Evolutionary conservation across 2,888 invertebrate genomes (phyloP), one percentile per base, ranked within the genome.

Genomic region (Drosophila imparisetae): DNA sequence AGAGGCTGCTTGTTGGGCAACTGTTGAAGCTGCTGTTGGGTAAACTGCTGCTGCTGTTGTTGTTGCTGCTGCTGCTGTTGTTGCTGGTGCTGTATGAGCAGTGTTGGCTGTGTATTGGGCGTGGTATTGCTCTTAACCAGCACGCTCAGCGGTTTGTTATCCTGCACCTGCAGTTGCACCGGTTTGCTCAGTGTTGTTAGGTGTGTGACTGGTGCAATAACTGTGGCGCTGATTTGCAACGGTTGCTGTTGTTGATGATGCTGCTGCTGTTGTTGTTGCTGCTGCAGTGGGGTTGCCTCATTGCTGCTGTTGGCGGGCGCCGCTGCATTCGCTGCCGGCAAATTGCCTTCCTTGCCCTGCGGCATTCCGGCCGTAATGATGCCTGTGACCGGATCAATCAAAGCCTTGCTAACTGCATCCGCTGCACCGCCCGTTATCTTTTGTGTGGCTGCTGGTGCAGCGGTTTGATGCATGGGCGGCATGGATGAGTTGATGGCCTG

Each of bases 311-410:
- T 77, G 27, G 89, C 75, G 40, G 86, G 60, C 7, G 81, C 90
- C n/a, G 83, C 89, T 6, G 89, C 90, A 42, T 90, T 90, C 1
- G 92, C 89, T 27, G 90, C 89, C 8, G 92, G 92, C 40, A 92
- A 66, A 60, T 90, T 92, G 5, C 92, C 90, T 88, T 96, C 96
- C 87, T 96, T 96, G 55, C 95, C 95, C 81, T 96, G 95, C 0
- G 90, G 84, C 95, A 94, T 94, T 29, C 95, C 95, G 0, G 95
- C 95, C 66, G 95, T 95, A 38, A 96, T 93, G 80, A 96, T 93
- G 3, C 96, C 96, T 0, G 96, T 96, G 0, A 96, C 96, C 0
- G 96, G 96, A 92, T 96, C 96, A 50, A 96, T 96, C 24, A 96
- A 91, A 5, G 95, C 95, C 54, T 91, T 92, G 72, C 86, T 92